These are phyloP conservation scores for Ernsta delagoae DNA, from an alignment of 2,888 invertebrate species.

Conservation along the genomic window DNA sequence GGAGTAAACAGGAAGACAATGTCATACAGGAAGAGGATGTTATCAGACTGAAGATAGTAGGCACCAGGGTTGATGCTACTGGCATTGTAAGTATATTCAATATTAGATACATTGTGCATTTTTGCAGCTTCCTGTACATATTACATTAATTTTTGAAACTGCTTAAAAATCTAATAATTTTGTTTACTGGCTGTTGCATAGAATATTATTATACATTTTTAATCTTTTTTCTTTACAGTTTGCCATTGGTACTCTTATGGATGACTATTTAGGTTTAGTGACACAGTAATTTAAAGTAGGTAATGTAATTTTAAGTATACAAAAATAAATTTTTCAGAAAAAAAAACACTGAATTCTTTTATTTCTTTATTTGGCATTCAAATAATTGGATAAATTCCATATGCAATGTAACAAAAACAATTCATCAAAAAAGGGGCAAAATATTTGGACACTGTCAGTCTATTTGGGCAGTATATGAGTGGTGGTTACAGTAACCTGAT, in stretches of 20 bases:
- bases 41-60: conserved; percentile 98
- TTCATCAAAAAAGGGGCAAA: conserved; percentile 69
- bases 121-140: too few species aligned
- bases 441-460: conserved; percentile 83
- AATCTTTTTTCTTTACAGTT: conserved; percentile 87
- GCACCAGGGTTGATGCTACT: conserved; percentile 98
- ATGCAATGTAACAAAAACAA: conserved; percentile 80
- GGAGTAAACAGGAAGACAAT: conserved; percentile 98
- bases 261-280: conserved; percentile 96
- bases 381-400: conserved; percentile 76
- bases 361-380: conserved; percentile 83
- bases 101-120: too few species aligned
- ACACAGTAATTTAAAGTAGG: conserved; percentile 61
- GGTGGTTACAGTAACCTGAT: conserved; percentile 32
- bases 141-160: too few species aligned
- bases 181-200: too few species aligned
- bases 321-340: background rate
- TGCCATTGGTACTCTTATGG: conserved; percentile 99
- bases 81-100: conserved; percentile 93
- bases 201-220: background rate
- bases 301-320: conserved; percentile 31
- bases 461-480: conserved; percentile 70
- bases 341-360: conserved; percentile 59
- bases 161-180: too few species aligned
- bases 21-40: conserved; percentile 99